These are phyloP conservation scores for Eilema griseolum DNA, from an alignment of 2,888 invertebrate species.

Conservation along the genomic window DNA sequence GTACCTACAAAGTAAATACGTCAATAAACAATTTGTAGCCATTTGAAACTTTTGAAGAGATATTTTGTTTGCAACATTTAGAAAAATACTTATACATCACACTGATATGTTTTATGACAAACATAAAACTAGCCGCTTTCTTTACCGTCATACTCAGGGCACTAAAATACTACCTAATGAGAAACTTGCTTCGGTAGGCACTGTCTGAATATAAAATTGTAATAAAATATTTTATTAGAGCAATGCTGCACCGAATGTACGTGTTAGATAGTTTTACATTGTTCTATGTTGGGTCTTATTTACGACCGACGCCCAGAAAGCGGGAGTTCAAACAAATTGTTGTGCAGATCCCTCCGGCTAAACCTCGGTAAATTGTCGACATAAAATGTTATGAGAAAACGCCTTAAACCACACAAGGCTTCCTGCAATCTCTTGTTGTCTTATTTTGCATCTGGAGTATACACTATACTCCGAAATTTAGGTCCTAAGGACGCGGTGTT, in stretches of 20 bases:
- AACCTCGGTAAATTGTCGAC: slow-evolving; percentile 75
- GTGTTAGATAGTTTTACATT: slow-evolving; percentile 53
- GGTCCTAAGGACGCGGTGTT: slow-evolving; percentile 54
- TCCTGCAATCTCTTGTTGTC: slow-evolving; percentile 65
- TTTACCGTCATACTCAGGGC: slow-evolving; percentile 22
- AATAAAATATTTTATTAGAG: slow-evolving; percentile 57
- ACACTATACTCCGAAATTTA: slow-evolving; percentile 55
- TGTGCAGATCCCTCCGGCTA: slow-evolving; percentile 66
- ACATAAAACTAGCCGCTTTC: slow-evolving; percentile 35
- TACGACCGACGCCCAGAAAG: slow-evolving; percentile 61
- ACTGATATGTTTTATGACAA: slow-evolving; percentile 39
- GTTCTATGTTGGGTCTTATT: slow-evolving; percentile 59
- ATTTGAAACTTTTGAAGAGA: not conserved
- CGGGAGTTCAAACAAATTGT: slow-evolving; percentile 71
- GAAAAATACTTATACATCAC: slow-evolving; percentile 4
- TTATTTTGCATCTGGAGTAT: slow-evolving; percentile 69
- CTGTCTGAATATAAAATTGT: slow-evolving; percentile 52
- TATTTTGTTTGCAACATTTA: not conserved
- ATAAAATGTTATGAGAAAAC: slow-evolving; percentile 78
- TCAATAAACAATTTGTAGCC: no score
- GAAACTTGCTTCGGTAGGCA: slow-evolving; percentile 42
- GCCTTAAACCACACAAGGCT: slow-evolving; percentile 68
- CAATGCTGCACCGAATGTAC: slow-evolving; percentile 50
- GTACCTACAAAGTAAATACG: no score
- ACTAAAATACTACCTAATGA: slow-evolving; percentile 47